phyloP scores from a whole-genome alignment of 2,797 vertebrate genomes.

The Tinamus major region DNA sequence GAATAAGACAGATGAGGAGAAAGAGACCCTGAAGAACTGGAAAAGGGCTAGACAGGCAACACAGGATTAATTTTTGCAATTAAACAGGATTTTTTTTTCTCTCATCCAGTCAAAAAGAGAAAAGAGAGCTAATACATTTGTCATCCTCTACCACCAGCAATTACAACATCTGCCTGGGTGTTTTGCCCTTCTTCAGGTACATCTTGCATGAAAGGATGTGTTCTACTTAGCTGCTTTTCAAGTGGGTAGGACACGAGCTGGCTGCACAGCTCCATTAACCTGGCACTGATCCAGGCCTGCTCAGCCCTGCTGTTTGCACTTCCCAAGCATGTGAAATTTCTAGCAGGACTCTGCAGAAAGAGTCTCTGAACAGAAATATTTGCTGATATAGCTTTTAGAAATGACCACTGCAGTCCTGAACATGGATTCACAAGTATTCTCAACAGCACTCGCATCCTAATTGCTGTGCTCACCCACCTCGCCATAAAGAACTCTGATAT shows the following conservation, averaged over 20 bases:
- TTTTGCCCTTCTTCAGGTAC: not conserved
- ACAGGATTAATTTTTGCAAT: not conserved
- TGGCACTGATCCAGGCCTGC: constrained; percentile 33
- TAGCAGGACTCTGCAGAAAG: constrained; percentile 36
- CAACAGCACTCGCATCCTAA: not conserved
- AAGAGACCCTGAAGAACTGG: not conserved
- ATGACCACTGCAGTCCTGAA: not conserved
- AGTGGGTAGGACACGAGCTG: not conserved
- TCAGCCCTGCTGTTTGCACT: constrained; percentile 27
- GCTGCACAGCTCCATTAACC: not conserved
- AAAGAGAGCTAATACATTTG: not conserved
- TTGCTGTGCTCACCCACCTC: not conserved
- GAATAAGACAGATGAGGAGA: not conserved
- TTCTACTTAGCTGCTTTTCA: not conserved
- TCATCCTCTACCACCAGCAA: not conserved
- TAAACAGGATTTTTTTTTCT: not conserved
- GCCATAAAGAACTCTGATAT: not conserved
- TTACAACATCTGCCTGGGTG: not conserved
- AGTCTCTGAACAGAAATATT: constrained; percentile 19
- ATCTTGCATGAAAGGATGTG: not conserved
- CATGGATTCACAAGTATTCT: not conserved
- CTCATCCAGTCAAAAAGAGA: not conserved
- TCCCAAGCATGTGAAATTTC: constrained; percentile 47
- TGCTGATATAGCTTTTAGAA: constrained; percentile 50
- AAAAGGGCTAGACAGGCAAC: not conserved